Percentiles rank a stretch among this genome's conserved stretches.
Conservation (phyloP, 2,797 vertebrate genomes). For the Choloepus didactylus region DNA sequence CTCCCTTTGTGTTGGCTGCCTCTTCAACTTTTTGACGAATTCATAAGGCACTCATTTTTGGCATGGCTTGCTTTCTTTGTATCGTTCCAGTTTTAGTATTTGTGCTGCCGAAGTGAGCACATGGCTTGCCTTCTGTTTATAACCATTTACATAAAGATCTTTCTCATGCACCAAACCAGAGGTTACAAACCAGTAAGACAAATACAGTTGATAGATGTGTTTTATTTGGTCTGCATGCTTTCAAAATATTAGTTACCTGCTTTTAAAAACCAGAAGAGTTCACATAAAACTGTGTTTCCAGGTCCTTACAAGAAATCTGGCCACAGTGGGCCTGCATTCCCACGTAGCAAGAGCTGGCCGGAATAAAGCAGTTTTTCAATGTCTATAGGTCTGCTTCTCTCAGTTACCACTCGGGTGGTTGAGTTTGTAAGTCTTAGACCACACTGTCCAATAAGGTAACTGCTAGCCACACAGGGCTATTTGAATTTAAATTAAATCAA, state of each 20-base stretch:
- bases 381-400: background rate
- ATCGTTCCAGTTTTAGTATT: no score
- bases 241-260: background rate
- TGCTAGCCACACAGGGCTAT: background rate
- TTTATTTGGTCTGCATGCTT: constrained; percentile 12
- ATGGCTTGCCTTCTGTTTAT: background rate
- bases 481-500: constrained; percentile 21
- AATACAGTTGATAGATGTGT: background rate
- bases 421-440: background rate
- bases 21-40: no score
- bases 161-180: background rate
- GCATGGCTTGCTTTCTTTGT: background rate
- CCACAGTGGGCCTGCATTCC: background rate
- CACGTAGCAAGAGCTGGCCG: background rate
- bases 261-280: background rate
- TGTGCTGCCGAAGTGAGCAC: no score
- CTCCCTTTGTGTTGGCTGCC: no score
- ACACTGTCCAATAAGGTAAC: background rate
- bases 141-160: background rate
- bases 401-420: background rate
- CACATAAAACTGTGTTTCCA: background rate
- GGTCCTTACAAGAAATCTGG: background rate
- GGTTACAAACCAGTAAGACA: constrained; percentile 9
- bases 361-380: background rate
- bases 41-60: background rate